Evolutionary conservation across 2,797 vertebrate species (phyloP), one percentile per base, ranked within the genome.

Genomic region (Syndactyla subalaris): DNA sequence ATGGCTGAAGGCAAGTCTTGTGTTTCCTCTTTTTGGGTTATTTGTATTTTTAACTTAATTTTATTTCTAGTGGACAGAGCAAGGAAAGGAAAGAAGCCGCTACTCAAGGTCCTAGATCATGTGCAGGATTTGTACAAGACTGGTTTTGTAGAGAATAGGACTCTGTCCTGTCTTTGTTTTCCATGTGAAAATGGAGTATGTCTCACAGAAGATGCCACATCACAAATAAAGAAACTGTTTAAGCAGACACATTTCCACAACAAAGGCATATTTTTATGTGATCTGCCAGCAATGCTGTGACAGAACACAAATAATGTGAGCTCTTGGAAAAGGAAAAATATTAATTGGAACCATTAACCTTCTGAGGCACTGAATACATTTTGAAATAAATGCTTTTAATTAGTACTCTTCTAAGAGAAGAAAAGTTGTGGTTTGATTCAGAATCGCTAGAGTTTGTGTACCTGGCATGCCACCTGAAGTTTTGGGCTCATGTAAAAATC

Each of bases 241-340:
- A 68, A 78, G 66, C 72, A 89, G 68, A 66, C 23, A 5, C 24
- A 39, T 93, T 95, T 91, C 85, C 92, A 96, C 87, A 96, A 94
- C 86, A 95, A 96, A 94, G 82, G 30, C 48, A 1, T 74, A 58
- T 93, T 89, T 91, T 94, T 70, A 78, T 0, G 0, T 71, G 61
- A 85, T 80, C 67, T 96, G 52, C 80, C 74, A 80, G 67, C 41
- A 79, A 4, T 58, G 46, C 68, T 93, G 58, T 83, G 92, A 92
- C 91, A 92, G 78, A 94, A 70, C 51, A 68, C 61, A 91, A 96
- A 89, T 82, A 89, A 71, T 45, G 2, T 32, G 41, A 59, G 54
- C 68, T 71, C 49, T 91, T 89, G 74, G 58, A 72, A 88, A 91
- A 81, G 43, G 30, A 43, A 81, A 80, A 89, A 49, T 63, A 38